Conservation (phyloP, 1,140 invertebrate species). For the Helicoverpa zea region DNA sequence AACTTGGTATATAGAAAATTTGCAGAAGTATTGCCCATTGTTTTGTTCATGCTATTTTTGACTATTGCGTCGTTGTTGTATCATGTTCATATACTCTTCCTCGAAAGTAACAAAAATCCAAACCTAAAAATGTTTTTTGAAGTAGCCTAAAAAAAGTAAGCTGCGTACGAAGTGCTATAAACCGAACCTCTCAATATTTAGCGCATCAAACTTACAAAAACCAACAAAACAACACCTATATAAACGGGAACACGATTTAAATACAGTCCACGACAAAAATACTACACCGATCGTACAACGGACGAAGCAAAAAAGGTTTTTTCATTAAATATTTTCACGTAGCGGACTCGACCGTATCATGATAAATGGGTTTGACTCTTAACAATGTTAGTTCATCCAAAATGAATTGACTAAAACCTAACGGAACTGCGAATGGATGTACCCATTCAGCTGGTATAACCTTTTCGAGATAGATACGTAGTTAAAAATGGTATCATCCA, state of each 20-base stretch:
- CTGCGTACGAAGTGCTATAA: too few relatives aligned
- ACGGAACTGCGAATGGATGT: slow-evolving; percentile 11
- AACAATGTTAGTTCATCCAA: slow-evolving; percentile 48
- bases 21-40: too few relatives aligned
- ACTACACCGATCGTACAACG: slow-evolving; percentile 10
- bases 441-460: background rate
- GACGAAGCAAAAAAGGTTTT: slow-evolving; percentile 41
- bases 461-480: background rate
- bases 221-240: background rate
- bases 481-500: background rate
- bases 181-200: too few relatives aligned
- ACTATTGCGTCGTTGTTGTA: too few relatives aligned
- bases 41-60: too few relatives aligned
- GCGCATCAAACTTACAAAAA: background rate
- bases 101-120: too few relatives aligned
- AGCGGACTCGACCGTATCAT: slow-evolving; percentile 43
- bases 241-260: slow-evolving; percentile 28
- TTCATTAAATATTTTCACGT: slow-evolving; percentile 51
- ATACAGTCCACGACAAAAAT: slow-evolving; percentile 25
- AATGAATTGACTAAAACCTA: slow-evolving; percentile 45
- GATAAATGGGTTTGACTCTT: slow-evolving; percentile 50
- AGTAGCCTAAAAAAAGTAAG: too few relatives aligned
- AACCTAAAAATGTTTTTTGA: too few relatives aligned
- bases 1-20: too few relatives aligned
- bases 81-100: too few relatives aligned